Evolutionary conservation across 2,888 invertebrate genomes (phyloP), one percentile per base, ranked within the genome.

Genomic region (Alloscopus bannaensis): DNA sequence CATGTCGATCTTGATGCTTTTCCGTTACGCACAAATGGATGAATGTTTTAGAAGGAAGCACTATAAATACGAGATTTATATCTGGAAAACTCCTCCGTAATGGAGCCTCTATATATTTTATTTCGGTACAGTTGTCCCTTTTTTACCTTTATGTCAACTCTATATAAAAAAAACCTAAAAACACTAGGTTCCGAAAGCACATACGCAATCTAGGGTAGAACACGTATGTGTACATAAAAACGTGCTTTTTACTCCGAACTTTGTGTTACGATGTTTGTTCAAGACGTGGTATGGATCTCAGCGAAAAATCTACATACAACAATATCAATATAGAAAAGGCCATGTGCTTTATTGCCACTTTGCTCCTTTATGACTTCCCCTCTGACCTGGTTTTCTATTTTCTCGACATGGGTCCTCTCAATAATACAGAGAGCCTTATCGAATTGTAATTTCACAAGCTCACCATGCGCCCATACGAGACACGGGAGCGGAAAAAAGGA

Each of bases 261-360:
- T n/a, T n/a, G n/a, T n/a, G n/a, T n/a, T n/a, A n/a, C n/a, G n/a
- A n/a, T n/a, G n/a, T n/a, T n/a, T n/a, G n/a, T n/a, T n/a, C n/a
- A n/a, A n/a, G n/a, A n/a, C n/a, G 47, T 29, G 71, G 52, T 40
- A 62, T 62, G 62, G 36, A 72, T 73, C 55, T 57, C n/a, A 52
- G 24, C 24, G 2, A 13, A 6, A 71, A 72, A 72, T 72, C 64
- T 72, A 64, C 65, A 65, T 73, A 55, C 6, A 52, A 60, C 71
- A 71, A 71, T 78, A 71, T 78, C 78, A 78, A 20, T 55, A 57
- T 59, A 50, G 24, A 8, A 47, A 55, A 62, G 72, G 36, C 72
- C 79, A 72, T 79, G 79, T 79, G 79, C 68, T 72, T 79, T 79
- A 79, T 79, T 72, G 68, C 79, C 72, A 72, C 79, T 79, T 66